Evolutionary conservation across 2,888 invertebrate species (phyloP), one percentile per base, ranked within the genome.

Genomic region (Apeira syringaria): DNA sequence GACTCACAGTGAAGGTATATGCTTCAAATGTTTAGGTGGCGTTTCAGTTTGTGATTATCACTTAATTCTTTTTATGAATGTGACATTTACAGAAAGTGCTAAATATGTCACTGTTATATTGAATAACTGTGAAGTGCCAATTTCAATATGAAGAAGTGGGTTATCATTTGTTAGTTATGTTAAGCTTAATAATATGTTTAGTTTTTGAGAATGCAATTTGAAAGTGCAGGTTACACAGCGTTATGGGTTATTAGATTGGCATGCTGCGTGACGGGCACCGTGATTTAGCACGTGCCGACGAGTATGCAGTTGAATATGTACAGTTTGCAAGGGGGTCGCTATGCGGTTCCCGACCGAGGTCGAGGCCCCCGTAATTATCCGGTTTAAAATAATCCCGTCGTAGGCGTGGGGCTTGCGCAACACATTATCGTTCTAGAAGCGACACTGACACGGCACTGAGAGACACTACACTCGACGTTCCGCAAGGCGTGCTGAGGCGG

Each of bases 371-470:
- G 55, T 73, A 70, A 73, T 71, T 77, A 81, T 84, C 76, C 80
- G 79, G 79, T 80, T 84, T 76, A 78, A 85, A 87, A 84, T 84
- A 85, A 84, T 84, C 77, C 80, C 81, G 68, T 71, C 66, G 82
- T 84, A 79, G 84, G 83, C 82, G 83, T 77, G 69, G 71, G 80
- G 73, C 83, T 88, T 86, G 89, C 86, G 87, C 84, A 87, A 87
- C 85, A 84, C 77, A 80, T 76, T 76, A 15, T 79, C 74, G 80
- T 86, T 87, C 85, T 87, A 86, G 80, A 87, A 86, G 80, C 84
- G 80, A 77, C 86, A 90, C 87, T 81, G 73, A 74, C 86, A 86
- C 88, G 80, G 79, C 88, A 89, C 87, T 82, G 44, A 66, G 67
- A 64, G 72, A 69, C 86, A 85, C 86, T 85, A 74, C 80, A 87